phyloP scores from a whole-genome alignment of 2,888 invertebrate species.

The Conomelus anceps region DNA sequence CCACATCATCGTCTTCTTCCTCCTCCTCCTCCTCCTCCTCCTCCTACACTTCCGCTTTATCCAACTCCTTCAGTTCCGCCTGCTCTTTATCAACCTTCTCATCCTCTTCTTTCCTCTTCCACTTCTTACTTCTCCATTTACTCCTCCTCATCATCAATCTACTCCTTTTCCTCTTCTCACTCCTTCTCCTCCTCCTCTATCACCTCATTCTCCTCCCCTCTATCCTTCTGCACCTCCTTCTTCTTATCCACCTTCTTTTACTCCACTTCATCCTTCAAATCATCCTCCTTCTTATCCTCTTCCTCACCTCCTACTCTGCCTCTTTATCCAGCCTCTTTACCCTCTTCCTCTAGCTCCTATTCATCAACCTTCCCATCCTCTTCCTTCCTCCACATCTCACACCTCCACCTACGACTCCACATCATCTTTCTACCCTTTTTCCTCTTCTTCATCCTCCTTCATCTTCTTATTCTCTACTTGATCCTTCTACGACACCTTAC shows the following conservation, averaged over 20 bases:
- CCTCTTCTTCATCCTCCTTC: too few species aligned
- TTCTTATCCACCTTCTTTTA: neutral
- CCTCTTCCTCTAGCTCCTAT: neutral
- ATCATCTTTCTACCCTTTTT: too few species aligned
- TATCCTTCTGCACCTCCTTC: neutral
- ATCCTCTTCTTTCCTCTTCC: neutral
- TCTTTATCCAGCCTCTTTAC: neutral
- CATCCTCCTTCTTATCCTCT: neutral
- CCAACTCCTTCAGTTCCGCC: neutral
- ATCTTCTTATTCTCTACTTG: too few species aligned
- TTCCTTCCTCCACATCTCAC: neutral
- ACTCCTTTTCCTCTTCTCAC: neutral
- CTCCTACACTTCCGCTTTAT: neutral
- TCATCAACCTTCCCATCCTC: neutral
- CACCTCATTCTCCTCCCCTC: neutral
- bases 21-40: too few species aligned
- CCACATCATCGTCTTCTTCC: neutral
- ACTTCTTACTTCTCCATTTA: neutral
- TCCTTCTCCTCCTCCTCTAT: neutral
- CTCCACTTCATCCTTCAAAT: neutral
- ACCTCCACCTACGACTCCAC: neutral
- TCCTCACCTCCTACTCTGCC: neutral
- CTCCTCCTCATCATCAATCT: neutral
- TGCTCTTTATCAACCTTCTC: neutral
- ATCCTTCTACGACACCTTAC: too few species aligned